Evolutionary conservation across 2,113 vertebrate genomes (phyloP).

Genomic region (Vulpes ferrilata): DNA sequence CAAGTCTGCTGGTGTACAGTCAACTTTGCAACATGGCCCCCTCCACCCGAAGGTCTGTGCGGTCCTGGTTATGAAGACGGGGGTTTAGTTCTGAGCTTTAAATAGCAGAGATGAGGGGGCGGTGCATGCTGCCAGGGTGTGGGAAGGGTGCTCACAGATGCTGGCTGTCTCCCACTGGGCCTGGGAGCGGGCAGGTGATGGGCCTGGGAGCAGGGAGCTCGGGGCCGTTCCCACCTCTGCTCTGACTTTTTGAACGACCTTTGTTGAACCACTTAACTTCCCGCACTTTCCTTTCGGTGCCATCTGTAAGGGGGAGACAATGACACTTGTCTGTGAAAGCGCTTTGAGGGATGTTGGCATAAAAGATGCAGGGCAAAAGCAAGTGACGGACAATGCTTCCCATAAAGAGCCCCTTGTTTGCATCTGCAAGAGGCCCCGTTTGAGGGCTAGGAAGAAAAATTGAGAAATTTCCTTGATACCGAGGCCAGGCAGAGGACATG

Average conservation of each 20-base stretch:
- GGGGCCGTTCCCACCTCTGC: slow-evolving; percentile 69
- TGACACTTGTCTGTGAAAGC: slow-evolving; percentile 76
- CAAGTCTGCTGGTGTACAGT: slow-evolving; percentile 40
- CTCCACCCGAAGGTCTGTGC: slow-evolving; percentile 43
- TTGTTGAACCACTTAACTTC: slow-evolving; percentile 72
- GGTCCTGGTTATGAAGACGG: background rate
- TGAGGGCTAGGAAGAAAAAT: slow-evolving; percentile 69
- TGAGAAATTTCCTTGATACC: slow-evolving; percentile 78
- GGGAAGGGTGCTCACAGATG: background rate
- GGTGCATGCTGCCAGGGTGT: background rate
- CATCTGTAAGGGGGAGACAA: slow-evolving; percentile 80
- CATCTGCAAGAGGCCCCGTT: slow-evolving; percentile 63
- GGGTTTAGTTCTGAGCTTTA: slow-evolving; percentile 34
- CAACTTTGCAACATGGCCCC: slow-evolving; percentile 65
- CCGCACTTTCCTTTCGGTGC: slow-evolving; percentile 50
- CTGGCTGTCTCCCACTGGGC: background rate
- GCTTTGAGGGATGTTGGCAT: slow-evolving; percentile 78
- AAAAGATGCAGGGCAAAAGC: slow-evolving; percentile 77
- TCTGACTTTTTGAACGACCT: slow-evolving; percentile 52
- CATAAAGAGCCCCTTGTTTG: slow-evolving; percentile 82
- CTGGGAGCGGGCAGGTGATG: slow-evolving; percentile 69
- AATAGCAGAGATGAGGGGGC: background rate
- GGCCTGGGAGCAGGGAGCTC: slow-evolving; percentile 59
- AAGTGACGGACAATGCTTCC: slow-evolving; percentile 38
- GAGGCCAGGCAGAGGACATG: slow-evolving; percentile 60